Base-by-base conservation (phyloP, 1,140 invertebrate genomes). In the Andricus grossulariae region DNA sequence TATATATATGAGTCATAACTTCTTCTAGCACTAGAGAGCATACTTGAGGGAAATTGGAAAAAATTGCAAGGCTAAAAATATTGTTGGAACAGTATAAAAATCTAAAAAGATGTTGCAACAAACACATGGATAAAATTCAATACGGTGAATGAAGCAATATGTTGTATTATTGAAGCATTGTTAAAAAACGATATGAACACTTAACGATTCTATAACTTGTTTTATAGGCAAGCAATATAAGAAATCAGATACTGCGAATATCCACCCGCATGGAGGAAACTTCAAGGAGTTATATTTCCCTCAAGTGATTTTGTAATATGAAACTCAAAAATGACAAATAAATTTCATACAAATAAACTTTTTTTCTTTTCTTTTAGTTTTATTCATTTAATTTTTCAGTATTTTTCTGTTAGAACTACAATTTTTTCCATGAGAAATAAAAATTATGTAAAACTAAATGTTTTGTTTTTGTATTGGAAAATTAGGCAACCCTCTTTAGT, bases 201-300 rank as follows among this genome's bases (percentile, higher is more conserved):
- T 66, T 66, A 66, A 66, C 21, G 57, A 66, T 66, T 66, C 39
- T 66, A 25, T 13, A 66, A 19, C 19, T 55, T 55, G 19, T 13
- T 66, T 39, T 66, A 66, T 66, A 39, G 57, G 57, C 25, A 66
- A 21, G 3, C 19, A 21, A 66, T 66, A 66, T 16, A 66, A 66
- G 57, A 66, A 66, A 66, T 39, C 57, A 32, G 57, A 66, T 66
- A 66, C 57, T 60, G 12, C 19, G 18, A 60, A 60, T 60, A 25
- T 60, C 55, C 55, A 57, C 57, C 57, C 57, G 57, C 57, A 32
- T 60, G 57, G 5, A 32, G 21, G 25, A 25, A 25, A 25, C 25
- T 25, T 25, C 25, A 25, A 25, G 4, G 25, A 32, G 25, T 32
- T 2, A 32, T 32, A 32, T 32, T 32, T 32, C 25, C 39, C 39